These are phyloP conservation scores for Thyatira batis DNA, from an alignment of 2,888 invertebrate species.

Conservation along the genomic window DNA sequence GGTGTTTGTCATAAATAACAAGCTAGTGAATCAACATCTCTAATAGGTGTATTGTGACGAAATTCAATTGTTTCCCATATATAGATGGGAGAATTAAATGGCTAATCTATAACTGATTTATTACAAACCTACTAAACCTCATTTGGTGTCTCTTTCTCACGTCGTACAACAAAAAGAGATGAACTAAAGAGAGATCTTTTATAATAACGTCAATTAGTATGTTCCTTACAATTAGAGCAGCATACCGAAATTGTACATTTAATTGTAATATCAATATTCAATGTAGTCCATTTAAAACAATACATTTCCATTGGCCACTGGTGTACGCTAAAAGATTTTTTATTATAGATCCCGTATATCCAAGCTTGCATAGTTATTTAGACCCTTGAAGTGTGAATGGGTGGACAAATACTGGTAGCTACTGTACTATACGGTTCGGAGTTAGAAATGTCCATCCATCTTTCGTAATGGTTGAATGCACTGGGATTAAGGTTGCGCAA, in stretches of 20 bases:
- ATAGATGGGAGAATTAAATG: no score
- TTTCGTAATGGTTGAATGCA: background rate
- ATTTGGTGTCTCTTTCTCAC: no score
- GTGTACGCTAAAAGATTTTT: conserved; percentile 47
- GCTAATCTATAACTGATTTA: no score
- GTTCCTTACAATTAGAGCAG: background rate
- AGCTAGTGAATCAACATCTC: background rate
- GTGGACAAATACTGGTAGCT: conserved; percentile 52
- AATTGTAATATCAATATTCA: conserved; percentile 1
- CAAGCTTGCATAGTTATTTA: conserved; percentile 32
- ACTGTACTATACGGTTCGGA: conserved; percentile 30
- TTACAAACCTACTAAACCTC: no score
- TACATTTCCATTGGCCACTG: conserved; percentile 23
- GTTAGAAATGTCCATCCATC: background rate
- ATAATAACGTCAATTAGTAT: no score
- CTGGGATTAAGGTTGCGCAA: background rate
- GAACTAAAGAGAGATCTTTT: no score
- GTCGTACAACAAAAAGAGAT: no score
- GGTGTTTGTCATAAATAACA: background rate
- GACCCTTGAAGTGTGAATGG: conserved; percentile 58
- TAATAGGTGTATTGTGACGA: no score
- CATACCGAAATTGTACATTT: background rate
- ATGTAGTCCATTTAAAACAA: conserved; percentile 33
- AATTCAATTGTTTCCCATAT: no score
- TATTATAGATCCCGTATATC: conserved; percentile 35